These are phyloP conservation scores for Polylopha cassiicola DNA, from an alignment of 2,888 invertebrate genomes.

Conservation along the genomic window DNA sequence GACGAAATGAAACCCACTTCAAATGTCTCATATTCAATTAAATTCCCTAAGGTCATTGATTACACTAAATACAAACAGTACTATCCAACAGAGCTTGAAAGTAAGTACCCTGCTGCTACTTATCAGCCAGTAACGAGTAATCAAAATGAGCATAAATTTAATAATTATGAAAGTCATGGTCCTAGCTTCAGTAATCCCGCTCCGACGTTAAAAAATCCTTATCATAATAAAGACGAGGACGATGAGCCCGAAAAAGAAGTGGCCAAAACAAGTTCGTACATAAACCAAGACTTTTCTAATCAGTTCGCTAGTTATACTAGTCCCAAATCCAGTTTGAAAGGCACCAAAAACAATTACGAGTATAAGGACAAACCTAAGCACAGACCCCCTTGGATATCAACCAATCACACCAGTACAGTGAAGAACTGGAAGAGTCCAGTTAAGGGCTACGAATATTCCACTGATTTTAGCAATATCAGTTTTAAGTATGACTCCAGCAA, in stretches of 20 bases:
- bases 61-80: slow-evolving; percentile 55
- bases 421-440: slow-evolving; percentile 47
- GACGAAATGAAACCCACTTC: slow-evolving; percentile 39
- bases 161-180: slow-evolving; percentile 31
- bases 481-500: slow-evolving; percentile 48
- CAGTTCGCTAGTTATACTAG: slow-evolving; percentile 33
- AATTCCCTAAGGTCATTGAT: slow-evolving; percentile 60
- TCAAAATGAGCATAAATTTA: slow-evolving; percentile 7
- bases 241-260: slow-evolving; percentile 32
- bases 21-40: slow-evolving; percentile 34
- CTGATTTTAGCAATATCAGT: slow-evolving; percentile 53
- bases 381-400: slow-evolving; percentile 43
- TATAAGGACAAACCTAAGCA: slow-evolving; percentile 52
- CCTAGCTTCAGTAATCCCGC: slow-evolving; percentile 35
- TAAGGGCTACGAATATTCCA: slow-evolving; percentile 58
- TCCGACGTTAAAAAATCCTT: slow-evolving; percentile 30
- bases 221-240: slow-evolving; percentile 37
- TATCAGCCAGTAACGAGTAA: slow-evolving; percentile 29
- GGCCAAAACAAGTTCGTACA: slow-evolving; percentile 32
- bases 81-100: slow-evolving; percentile 50
- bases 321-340: slow-evolving; percentile 34
- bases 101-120: slow-evolving; percentile 39
- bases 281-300: slow-evolving; percentile 32
- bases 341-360: slow-evolving; percentile 34
- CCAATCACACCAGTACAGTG: slow-evolving; percentile 37